phyloP scores from a whole-genome alignment of 2,113 vertebrate species.

The Hippocampus barbouri region DNA sequence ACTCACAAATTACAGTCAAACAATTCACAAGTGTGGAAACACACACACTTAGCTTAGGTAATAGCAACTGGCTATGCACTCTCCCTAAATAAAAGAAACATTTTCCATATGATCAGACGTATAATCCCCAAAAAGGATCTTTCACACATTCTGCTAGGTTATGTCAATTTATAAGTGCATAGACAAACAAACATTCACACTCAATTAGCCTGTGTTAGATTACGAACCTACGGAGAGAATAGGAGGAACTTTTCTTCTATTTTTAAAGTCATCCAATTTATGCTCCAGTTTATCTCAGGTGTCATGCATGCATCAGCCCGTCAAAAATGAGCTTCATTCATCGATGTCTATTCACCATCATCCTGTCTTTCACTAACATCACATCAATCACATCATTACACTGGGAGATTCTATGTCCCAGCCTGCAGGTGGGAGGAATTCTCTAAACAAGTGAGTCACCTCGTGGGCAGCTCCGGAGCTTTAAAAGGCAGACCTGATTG shows the following conservation, averaged over 20 bases:
- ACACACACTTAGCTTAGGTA: no score
- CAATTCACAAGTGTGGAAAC: no score
- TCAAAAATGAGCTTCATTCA: slow-evolving; percentile 19
- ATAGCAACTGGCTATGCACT: no score
- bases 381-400: slow-evolving; percentile 3
- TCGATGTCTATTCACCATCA: slow-evolving; percentile 3
- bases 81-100: no score
- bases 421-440: slow-evolving; percentile 41
- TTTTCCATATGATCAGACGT: no score
- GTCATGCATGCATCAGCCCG: neutral
- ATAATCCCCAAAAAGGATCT: no score
- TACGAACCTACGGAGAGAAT: neutral
- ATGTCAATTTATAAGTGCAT: no score
- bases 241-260: neutral
- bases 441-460: slow-evolving; percentile 44
- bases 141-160: no score
- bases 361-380: slow-evolving; percentile 7
- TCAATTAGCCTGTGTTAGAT: neutral
- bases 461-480: slow-evolving; percentile 24
- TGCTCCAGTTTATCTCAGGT: neutral
- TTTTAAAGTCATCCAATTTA: neutral
- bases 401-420: neutral
- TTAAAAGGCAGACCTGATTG: neutral
- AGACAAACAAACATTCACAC: no score
- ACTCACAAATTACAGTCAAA: no score